Conservation (phyloP, 1,140 invertebrate species). For the Goniozus legneri region DNA sequence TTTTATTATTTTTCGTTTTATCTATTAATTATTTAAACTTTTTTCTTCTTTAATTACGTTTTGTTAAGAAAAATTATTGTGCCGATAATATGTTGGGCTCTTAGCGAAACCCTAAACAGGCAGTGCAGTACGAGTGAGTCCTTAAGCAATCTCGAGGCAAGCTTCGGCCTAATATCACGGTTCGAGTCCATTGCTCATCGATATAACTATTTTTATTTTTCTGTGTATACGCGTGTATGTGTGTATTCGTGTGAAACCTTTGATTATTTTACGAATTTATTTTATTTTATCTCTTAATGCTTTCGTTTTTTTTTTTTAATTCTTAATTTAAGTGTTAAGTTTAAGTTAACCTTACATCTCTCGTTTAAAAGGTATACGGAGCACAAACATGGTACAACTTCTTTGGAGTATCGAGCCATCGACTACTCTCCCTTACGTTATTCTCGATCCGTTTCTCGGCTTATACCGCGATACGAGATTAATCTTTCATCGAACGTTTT, state of each 20-base stretch:
- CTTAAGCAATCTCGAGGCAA: slow-evolving; percentile 57
- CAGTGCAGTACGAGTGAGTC: slow-evolving; percentile 55
- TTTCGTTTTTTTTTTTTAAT: slow-evolving; percentile 21
- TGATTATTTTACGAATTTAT: slow-evolving; percentile 24
- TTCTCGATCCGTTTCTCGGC: too few relatives aligned
- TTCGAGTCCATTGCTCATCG: slow-evolving; percentile 53
- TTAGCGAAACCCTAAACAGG: slow-evolving; percentile 55
- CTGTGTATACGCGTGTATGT: slow-evolving; percentile 8
- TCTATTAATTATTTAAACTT: too few relatives aligned
- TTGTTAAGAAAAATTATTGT: slow-evolving; percentile 56
- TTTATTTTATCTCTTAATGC: slow-evolving; percentile 15
- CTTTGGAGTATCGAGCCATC: slow-evolving; percentile 43
- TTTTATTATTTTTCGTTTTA: slow-evolving; percentile 16
- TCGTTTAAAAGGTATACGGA: slow-evolving; percentile 43
- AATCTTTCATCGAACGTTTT: too few relatives aligned
- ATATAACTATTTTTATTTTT: slow-evolving; percentile 31
- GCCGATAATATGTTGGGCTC: slow-evolving; percentile 55
- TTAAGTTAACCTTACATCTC: slow-evolving; percentile 41
- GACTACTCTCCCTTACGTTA: too few relatives aligned
- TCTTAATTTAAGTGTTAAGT: slow-evolving; percentile 45
- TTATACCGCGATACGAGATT: too few relatives aligned
- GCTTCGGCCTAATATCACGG: slow-evolving; percentile 57
- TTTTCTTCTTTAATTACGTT: slow-evolving; percentile 39
- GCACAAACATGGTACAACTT: slow-evolving; percentile 46
- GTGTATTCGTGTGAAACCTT: slow-evolving; percentile 12